phyloP scores from a whole-genome alignment of 2,888 invertebrate genomes.

The Petrolisthes manimaculis region DNA sequence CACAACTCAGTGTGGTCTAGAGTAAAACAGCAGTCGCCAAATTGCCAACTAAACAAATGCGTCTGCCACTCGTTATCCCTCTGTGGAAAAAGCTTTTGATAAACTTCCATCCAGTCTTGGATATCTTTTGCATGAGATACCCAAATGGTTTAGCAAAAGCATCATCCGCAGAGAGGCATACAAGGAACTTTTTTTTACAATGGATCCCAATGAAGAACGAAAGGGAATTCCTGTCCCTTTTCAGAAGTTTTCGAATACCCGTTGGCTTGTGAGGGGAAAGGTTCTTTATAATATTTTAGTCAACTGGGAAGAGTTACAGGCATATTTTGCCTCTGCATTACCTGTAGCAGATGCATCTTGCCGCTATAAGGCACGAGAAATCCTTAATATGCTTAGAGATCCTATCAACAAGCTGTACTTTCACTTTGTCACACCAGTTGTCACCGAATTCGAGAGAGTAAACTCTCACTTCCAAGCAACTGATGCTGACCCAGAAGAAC shows the following conservation, averaged over 20 bases:
- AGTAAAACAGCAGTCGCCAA: no score
- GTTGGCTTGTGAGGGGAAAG: constrained; percentile 38
- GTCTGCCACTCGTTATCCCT: no score
- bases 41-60: no score
- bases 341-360: constrained; percentile 21
- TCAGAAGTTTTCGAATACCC: constrained; percentile 34
- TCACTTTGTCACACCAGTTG: constrained; percentile 34
- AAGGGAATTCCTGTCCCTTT: constrained; percentile 25
- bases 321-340: constrained; percentile 24
- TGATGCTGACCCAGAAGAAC: constrained; percentile 39
- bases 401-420: constrained; percentile 34
- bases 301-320: constrained; percentile 36
- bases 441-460: constrained; percentile 27
- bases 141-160: constrained; percentile 31
- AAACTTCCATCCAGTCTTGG: no score
- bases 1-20: no score
- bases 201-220: constrained; percentile 25
- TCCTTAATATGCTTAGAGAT: constrained; percentile 26
- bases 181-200: constrained; percentile 30
- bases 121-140: constrained; percentile 10
- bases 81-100: no score
- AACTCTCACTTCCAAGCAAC: constrained; percentile 37
- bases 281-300: constrained; percentile 27
- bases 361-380: constrained; percentile 36
- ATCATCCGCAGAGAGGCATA: constrained; percentile 21